A percentile compares a stretch with the other conserved stretches of the same genome.
Conservation (phyloP, 1,140 invertebrate genomes). For the Bombus superbus region DNA sequence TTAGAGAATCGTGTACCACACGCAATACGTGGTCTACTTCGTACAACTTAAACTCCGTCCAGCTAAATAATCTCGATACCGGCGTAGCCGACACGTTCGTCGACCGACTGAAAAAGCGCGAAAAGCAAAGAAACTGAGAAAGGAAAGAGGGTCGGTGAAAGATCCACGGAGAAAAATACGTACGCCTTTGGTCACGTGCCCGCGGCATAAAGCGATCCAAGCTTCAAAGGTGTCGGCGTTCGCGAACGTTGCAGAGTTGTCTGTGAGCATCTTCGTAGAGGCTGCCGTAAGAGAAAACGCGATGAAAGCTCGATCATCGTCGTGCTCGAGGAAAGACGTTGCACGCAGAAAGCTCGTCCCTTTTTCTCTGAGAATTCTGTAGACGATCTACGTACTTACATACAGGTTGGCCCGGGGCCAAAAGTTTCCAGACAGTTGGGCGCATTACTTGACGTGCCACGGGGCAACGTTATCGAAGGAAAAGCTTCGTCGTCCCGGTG, state of each 20-base stretch:
- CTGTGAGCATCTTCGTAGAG: not conserved
- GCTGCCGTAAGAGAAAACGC: not conserved
- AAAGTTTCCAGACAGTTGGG: conserved; percentile 74
- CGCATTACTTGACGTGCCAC: conserved; percentile 62
- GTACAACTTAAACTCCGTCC: too few species aligned
- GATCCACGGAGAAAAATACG: not conserved
- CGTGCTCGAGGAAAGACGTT: conserved; percentile 6
- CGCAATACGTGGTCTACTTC: too few species aligned
- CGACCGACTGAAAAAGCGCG: too few species aligned
- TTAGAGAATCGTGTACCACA: too few species aligned
- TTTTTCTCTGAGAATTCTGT: not conserved
- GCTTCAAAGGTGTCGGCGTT: conserved; percentile 27
- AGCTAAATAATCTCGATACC: not conserved
- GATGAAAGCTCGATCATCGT: conserved; percentile 43
- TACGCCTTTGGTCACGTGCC: too few species aligned
- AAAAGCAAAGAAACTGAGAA: not conserved
- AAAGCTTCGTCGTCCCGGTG: conserved; percentile 34
- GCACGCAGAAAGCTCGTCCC: conserved; percentile 37
- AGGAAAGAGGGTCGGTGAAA: too few species aligned
- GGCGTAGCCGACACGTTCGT: not conserved
- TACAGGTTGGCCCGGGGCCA: conserved; percentile 59
- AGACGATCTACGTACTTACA: not conserved
- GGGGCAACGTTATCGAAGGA: conserved; percentile 56
- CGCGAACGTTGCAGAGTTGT: not conserved
- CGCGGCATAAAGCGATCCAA: not conserved